These are phyloP conservation scores for Coleophora deauratella DNA, from an alignment of 2,888 invertebrate species.

Conservation along the genomic window DNA sequence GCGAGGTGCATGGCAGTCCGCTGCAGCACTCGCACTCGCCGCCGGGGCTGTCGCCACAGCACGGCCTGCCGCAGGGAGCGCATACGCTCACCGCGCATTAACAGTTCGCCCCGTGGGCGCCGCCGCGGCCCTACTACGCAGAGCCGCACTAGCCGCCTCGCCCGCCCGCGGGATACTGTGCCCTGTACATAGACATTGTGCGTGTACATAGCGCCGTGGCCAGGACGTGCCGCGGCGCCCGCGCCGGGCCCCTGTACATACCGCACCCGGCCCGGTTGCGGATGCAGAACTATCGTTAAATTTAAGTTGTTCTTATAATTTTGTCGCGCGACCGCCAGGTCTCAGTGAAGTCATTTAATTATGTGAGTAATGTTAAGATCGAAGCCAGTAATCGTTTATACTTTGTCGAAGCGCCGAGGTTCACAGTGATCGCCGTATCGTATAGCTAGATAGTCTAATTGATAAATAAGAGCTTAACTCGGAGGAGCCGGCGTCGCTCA, in stretches of 20 bases:
- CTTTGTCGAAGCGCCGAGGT: conserved; percentile 47
- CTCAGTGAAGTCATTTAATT: conserved; percentile 56
- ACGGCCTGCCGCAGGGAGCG: conserved; percentile 62
- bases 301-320: conserved; percentile 53
- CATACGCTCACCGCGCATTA: conserved; percentile 69
- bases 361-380: conserved; percentile 59
- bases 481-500: conserved; percentile 44
- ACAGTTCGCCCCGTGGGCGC: conserved; percentile 85
- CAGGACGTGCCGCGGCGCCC: conserved; percentile 23
- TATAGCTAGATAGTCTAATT: conserved; percentile 63
- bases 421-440: conserved; percentile 51
- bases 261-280: conserved; percentile 21
- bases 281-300: conserved; percentile 33
- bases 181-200: conserved; percentile 27
- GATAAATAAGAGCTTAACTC: conserved; percentile 58
- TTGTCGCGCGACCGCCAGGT: conserved; percentile 21
- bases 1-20: conserved; percentile 88
- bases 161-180: conserved; percentile 50
- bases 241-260: conserved; percentile 24
- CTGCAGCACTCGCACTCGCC: conserved; percentile 91
- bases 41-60: conserved; percentile 81
- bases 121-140: conserved; percentile 68
- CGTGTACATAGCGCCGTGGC: conserved; percentile 17
- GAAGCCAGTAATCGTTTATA: conserved; percentile 64
- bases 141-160: conserved; percentile 58